phyloP scores from a whole-genome alignment of 2,113 vertebrate species.

The Hylia prasina region DNA sequence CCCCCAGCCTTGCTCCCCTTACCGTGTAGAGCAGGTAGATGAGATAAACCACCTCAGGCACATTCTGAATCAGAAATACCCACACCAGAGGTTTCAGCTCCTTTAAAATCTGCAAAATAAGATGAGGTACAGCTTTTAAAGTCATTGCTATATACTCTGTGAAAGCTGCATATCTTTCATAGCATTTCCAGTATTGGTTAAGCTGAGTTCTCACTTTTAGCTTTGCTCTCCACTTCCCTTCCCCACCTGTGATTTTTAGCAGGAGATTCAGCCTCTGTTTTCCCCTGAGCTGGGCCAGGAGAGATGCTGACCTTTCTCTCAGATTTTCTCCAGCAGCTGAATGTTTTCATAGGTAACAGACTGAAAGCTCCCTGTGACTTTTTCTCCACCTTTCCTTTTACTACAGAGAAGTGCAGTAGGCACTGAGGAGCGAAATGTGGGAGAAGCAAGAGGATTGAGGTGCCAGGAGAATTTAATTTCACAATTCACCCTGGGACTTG shows the following conservation, averaged over 20 bases:
- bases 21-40: slow-evolving; percentile 79
- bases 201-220: neutral
- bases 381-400: neutral
- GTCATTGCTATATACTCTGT: rapidly evolving
- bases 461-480: neutral
- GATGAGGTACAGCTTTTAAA: neutral
- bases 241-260: neutral
- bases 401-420: neutral
- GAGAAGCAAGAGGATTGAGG: neutral
- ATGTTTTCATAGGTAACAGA: neutral
- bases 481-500: neutral
- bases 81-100: slow-evolving; percentile 74
- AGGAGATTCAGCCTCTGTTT: neutral
- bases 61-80: slow-evolving; percentile 75
- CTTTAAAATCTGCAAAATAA: slow-evolving; percentile 74
- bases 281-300: neutral
- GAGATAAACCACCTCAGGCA: slow-evolving; percentile 78
- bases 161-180: neutral
- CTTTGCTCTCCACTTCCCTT: neutral
- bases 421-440: neutral
- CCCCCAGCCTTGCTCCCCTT: neutral
- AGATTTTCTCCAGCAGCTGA: neutral
- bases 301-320: neutral
- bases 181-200: neutral
- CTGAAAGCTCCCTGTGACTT: neutral